These are phyloP conservation scores for Leptinotarsa juncta DNA, from an alignment of 2,888 invertebrate species.

Conservation along the genomic window DNA sequence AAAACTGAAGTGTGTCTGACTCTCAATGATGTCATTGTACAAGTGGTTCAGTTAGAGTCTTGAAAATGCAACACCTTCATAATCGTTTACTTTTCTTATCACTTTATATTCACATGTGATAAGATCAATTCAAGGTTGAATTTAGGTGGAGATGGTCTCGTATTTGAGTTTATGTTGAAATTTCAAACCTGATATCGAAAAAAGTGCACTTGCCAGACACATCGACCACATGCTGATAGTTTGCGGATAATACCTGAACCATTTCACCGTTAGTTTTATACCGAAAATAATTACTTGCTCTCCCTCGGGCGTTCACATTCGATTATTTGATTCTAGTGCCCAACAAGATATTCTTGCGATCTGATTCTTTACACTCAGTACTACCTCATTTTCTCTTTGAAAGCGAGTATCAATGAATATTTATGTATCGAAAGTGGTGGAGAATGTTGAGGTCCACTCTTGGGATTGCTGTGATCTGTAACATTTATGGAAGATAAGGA, in stretches of 20 bases:
- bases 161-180: neutral
- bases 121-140: neutral
- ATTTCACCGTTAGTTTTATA: too few species aligned
- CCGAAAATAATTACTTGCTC: too few species aligned
- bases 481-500: neutral
- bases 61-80: neutral
- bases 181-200: neutral
- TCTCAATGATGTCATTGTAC: too few species aligned
- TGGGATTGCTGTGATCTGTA: neutral
- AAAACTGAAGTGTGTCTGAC: too few species aligned
- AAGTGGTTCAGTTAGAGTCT: too few species aligned
- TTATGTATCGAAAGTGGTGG: conserved; percentile 13
- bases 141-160: neutral
- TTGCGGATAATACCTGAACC: too few species aligned
- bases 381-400: conserved; percentile 10
- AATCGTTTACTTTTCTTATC: conserved; percentile 7
- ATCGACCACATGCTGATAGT: too few species aligned
- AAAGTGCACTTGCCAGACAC: neutral
- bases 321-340: neutral
- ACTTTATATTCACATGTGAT: neutral
- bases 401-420: conserved; percentile 14
- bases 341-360: neutral
- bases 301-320: neutral
- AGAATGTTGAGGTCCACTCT: neutral
- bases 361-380: neutral